Evolutionary conservation across 2,797 vertebrate genomes (phyloP), one percentile per base, ranked within the genome.

Genomic region (Phataginus tetradactyla): DNA sequence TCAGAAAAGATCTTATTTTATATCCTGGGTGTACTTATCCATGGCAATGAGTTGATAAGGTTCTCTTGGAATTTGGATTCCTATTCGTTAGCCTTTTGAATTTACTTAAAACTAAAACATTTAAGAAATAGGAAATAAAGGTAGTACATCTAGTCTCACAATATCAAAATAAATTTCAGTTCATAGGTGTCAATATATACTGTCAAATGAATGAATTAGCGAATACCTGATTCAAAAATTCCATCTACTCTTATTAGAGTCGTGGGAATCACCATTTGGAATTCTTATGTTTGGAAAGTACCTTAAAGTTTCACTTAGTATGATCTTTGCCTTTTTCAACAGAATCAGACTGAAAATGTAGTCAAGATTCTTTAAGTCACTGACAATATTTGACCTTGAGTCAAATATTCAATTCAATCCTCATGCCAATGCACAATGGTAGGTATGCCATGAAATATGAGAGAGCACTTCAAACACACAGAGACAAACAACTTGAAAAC

Each of bases 1-100:
- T 94, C 63, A 84, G 37, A 95, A 87, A 86, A 91, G 34, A 92
- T 88, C 59, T 94, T 39, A 90, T 72, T 94, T 91, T 86, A 85
- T 64, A 68, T n/a, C 18, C 66, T 59, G 0, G 1, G 5, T 91
- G 18, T 51, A 72, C 69, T 63, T 86, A 55, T n/a, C 39, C 29
- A 89, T 66, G 61, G 29, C 34, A 95, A 81, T 53, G 14, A 96
- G 75, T 55, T 84, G 49, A 55, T 49, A 72, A 61, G 21, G 1
- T 80, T 63, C 51, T 95, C 78, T 55, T 94, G 34, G 78, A 96
- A 86, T 75, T 83, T 79, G 10, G 34, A 61, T 92, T 83, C 39
- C 32, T 86, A 74, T 49, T 69, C 51, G 92, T 96, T 34, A 80
- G 32, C 37, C 45, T 93, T 95, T 78, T 74, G 53, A 74, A 51